Evolutionary conservation across 2,888 invertebrate species (phyloP).

Genomic region (Cheilosia scutellata): DNA sequence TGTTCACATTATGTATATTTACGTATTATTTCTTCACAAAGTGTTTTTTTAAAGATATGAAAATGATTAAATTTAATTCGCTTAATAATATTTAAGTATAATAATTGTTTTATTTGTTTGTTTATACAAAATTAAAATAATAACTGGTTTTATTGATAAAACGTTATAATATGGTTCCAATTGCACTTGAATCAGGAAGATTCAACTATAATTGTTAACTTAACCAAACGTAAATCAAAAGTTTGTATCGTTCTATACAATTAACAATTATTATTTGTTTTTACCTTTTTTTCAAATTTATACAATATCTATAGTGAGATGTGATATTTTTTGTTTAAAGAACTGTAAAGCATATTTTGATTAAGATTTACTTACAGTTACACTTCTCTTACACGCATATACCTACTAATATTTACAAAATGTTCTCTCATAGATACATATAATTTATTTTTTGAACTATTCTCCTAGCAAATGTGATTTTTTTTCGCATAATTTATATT

Average conservation of each 20-base stretch:
- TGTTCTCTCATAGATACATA: constrained; percentile 40
- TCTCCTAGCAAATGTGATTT: constrained; percentile 53
- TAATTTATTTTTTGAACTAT: constrained; percentile 52
- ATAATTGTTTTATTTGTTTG: constrained; percentile 2
- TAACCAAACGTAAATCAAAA: constrained; percentile 28
- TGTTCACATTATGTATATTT: constrained; percentile 74
- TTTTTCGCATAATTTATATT: constrained; percentile 50
- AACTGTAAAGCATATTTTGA: constrained; percentile 67
- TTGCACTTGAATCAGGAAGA: constrained; percentile 68
- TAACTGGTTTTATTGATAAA: constrained; percentile 37
- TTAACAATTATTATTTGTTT: constrained; percentile 51
- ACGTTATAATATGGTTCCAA: constrained; percentile 50
- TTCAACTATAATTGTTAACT: constrained; percentile 42
- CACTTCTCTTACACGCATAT: neutral
- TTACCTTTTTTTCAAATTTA: constrained; percentile 24
- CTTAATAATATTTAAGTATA: constrained; percentile 50
- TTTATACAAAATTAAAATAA: constrained; percentile 37
- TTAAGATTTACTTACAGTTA: constrained; percentile 46
- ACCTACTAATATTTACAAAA: constrained; percentile 51
- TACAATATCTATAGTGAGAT: constrained; percentile 41
- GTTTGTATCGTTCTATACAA: constrained; percentile 37
- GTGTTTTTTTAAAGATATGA: constrained; percentile 73
- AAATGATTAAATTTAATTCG: constrained; percentile 70
- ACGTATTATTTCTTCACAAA: constrained; percentile 75
- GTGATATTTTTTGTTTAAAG: constrained; percentile 19